These are phyloP conservation scores for Altica lythri DNA, from an alignment of 2,888 invertebrate species.

Conservation along the genomic window DNA sequence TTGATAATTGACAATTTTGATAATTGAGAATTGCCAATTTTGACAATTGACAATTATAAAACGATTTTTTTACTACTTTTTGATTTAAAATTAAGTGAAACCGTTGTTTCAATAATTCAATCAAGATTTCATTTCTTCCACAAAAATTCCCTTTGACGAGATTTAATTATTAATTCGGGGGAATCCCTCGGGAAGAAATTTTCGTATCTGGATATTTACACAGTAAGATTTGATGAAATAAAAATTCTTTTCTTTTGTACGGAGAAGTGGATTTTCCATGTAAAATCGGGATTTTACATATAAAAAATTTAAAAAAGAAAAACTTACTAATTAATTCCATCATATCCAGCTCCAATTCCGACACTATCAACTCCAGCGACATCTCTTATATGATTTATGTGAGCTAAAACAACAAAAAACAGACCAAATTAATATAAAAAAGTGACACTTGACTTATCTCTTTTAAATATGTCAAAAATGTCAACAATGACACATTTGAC, in stretches of 20 bases:
- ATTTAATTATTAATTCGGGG: slow-evolving; percentile 22
- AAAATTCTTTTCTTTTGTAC: slow-evolving; percentile 9
- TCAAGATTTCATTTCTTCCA: too few relatives aligned
- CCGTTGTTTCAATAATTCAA: too few relatives aligned
- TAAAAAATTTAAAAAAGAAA: slow-evolving; percentile 21
- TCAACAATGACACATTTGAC: too few relatives aligned
- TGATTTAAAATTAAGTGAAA: too few relatives aligned
- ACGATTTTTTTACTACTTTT: too few relatives aligned
- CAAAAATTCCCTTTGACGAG: neutral
- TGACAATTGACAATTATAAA: too few relatives aligned
- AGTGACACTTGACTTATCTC: too few relatives aligned
- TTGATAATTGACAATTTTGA: too few relatives aligned
- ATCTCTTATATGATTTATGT: slow-evolving; percentile 87
- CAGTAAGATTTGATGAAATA: slow-evolving; percentile 23
- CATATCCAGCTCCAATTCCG: slow-evolving; percentile 86
- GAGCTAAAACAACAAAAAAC: slow-evolving; percentile 67
- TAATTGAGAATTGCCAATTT: too few relatives aligned
- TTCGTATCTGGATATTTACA: slow-evolving; percentile 24
- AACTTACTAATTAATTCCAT: slow-evolving; percentile 90
- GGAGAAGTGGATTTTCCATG: too few relatives aligned
- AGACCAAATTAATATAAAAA: slow-evolving; percentile 21
- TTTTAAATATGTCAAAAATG: too few relatives aligned
- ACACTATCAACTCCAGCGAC: slow-evolving; percentile 87
- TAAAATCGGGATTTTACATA: too few relatives aligned
- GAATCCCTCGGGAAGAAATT: slow-evolving; percentile 11